Base-by-base conservation (phyloP, 1,140 invertebrate species). In the Psilanteris sp. region DNA sequence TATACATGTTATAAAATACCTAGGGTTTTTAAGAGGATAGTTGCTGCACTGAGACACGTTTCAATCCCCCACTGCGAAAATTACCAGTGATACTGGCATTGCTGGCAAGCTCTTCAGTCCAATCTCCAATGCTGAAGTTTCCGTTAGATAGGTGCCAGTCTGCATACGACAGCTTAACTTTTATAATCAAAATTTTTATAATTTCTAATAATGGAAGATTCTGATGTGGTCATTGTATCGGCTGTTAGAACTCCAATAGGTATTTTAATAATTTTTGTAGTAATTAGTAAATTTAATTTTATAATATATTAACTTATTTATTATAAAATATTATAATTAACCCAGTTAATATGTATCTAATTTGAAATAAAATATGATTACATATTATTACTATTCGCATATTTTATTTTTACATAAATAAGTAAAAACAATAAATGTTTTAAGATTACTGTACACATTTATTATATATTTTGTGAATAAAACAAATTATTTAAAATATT, bases 211-310 rank as follows among this genome's bases (percentile, higher is more conserved):
- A 87, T 86, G 85, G 79, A 64, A 9, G 50, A 52, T n/a, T 46
- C 26, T 3, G 83, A 89, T n/a, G 89, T 93, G 48, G 90, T 91
- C 2, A 93, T 94, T 74, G 87, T 93, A 4, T 91, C 92, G 11
- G 92, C 91, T 14, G 91, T 89, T 9, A 86, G 93, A 67, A 93
- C 92, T 16, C 91, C 92, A 5, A 91, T 93, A 76, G 93, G 93
- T 93, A 89, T 37, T 54, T 31, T 9, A 41, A 50, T 50, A 13
- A 44, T 14, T 27, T 43, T 52, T 36, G 10, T 34, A 34, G 3
- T 34, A 34, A n/a, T n/a, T n/a, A n/a, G n/a, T n/a, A n/a, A n/a
- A n/a, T n/a, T 16, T 15, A 20, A 20, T 20, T 20, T 20, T 20
- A 41, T 20, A 41, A 10, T 31, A 9, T n/a, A 1, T n/a, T n/a